These are phyloP conservation scores for Vandiemenella viatica DNA, from an alignment of 2,888 invertebrate species.

Conservation along the genomic window DNA sequence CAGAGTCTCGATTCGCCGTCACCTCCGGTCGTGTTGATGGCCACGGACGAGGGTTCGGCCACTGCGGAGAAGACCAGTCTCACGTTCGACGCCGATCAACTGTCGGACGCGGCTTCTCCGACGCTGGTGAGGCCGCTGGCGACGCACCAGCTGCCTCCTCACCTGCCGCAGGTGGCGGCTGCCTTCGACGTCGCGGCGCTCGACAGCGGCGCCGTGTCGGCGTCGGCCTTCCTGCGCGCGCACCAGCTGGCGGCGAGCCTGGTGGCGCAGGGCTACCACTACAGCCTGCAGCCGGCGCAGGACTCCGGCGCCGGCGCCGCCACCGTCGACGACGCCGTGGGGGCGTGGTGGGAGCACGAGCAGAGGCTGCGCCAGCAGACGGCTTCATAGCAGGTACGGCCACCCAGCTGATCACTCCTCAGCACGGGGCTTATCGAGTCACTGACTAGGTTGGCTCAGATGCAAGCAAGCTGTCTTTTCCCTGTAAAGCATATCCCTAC, in stretches of 20 bases:
- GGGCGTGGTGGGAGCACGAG: too few relatives aligned
- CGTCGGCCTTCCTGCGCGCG: neutral
- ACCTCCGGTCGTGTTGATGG: too few relatives aligned
- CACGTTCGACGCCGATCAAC: neutral
- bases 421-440: too few relatives aligned
- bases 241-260: neutral
- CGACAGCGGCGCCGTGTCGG: neutral
- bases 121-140: neutral
- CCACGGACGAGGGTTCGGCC: too few relatives aligned
- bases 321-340: too few relatives aligned
- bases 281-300: neutral
- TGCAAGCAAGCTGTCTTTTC: too few relatives aligned
- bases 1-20: too few relatives aligned
- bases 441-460: too few relatives aligned
- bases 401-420: too few relatives aligned
- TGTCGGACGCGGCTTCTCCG: neutral
- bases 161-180: neutral
- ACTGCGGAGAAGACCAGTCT: neutral
- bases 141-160: neutral
- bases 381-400: constrained; percentile 23
- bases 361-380: constrained; percentile 14
- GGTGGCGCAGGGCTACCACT: neutral
- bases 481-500: too few relatives aligned
- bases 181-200: neutral
- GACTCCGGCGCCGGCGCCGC: too few relatives aligned